Evolutionary conservation across 2,888 invertebrate species (phyloP), one percentile per base, ranked within the genome.

Genomic region (Eremobia ochroleuca): DNA sequence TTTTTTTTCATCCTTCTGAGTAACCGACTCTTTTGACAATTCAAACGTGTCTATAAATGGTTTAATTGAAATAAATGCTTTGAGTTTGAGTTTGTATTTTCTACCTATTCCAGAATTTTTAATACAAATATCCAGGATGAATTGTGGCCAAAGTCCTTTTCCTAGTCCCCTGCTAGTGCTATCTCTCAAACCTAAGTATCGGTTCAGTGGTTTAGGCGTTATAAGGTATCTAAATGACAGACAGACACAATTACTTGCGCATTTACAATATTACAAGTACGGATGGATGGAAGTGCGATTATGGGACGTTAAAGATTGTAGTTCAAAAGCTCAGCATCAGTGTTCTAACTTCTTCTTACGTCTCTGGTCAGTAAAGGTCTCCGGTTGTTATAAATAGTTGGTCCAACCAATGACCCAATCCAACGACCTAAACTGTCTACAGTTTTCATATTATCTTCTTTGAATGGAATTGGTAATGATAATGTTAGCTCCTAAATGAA

Each of bases 401-500:
- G 49, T 34, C 52, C 18, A n/a, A 3, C 49, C 5, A 52, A 34
- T 67, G n/a, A 9, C 49, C 31, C 34, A 34, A 34, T 15, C 4
- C 18, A 67, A 68, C 11, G 18, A 34, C 34, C 34, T n/a, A 34
- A 21, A 37, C 6, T 31, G 6, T 43, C 15, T n/a, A n/a, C n/a
- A 55, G 9, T 37, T 46, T 76, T 31, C 6, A 65, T 31, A 49
- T n/a, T 31, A 15, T 40, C 55, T 52, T 59, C 21, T 49, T 37
- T 68, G 49, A 75, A 82, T 73, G 28, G 37, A 69, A 73, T n/a
- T 28, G 64, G 69, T 81, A 85, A 87, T 82, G 83, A 88, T 85
- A 85, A 86, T 79, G 77, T 69, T 73, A 88, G 81, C 82, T 82
- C 78, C 37, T 72, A 87, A 89, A 93, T 92, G 92, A 93, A 96